Evolutionary conservation across 1,140 invertebrate genomes (phyloP).

Genomic region (Nebria ingens): DNA sequence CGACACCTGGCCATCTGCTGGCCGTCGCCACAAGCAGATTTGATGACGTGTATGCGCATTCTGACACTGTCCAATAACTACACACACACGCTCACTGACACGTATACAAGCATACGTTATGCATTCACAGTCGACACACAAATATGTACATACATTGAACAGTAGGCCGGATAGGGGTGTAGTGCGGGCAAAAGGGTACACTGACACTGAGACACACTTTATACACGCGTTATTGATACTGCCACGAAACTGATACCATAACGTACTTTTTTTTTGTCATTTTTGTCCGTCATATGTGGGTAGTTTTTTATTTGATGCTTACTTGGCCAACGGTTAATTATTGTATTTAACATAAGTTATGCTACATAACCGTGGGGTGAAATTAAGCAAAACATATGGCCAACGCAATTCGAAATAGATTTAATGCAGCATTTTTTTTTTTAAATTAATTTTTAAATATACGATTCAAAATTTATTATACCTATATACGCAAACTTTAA

Average conservation of each 20-base stretch:
- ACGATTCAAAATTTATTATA: too few species aligned
- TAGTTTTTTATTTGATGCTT: background rate
- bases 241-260: background rate
- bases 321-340: background rate
- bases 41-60: background rate
- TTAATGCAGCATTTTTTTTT: background rate
- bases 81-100: background rate
- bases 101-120: background rate
- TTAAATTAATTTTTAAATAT: background rate
- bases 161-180: background rate
- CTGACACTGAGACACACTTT: background rate
- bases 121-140: background rate
- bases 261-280: background rate
- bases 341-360: too few species aligned
- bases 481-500: too few species aligned
- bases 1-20: background rate
- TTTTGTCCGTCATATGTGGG: background rate
- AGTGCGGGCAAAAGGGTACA: background rate
- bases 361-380: too few species aligned
- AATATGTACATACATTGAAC: too few species aligned
- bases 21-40: slow-evolving; percentile 5
- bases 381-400: too few species aligned
- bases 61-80: background rate
- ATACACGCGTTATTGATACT: background rate
- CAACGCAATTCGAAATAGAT: too few species aligned